Base-by-base conservation (phyloP, 1,140 invertebrate species). In the Galendromus occidentalis region DNA sequence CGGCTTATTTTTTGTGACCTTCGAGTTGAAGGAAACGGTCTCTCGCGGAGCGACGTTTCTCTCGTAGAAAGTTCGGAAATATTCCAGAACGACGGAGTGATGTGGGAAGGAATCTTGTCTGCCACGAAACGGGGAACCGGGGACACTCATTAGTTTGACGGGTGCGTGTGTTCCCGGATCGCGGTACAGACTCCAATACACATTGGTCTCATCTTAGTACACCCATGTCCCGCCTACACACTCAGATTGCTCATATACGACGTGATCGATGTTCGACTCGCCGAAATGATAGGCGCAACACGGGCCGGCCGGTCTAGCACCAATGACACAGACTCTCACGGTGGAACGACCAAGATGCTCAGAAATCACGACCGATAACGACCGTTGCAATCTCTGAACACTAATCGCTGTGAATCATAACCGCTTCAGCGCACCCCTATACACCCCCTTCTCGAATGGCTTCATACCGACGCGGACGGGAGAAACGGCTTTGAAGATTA, bases 81-180 rank as follows among this genome's bases (percentile, higher is more conserved):
- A 59, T 2, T 25, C 51, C 2, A 17, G 14, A 20, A 59, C 22
- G 17, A 59, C 14, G 14, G 25, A 29, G 22, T 17, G 51, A 25
- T 59, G 51, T 1, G 33, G n/a, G 22, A 59, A 59, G 17, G 51
- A 20, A 5, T 47, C 25, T 1, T 70, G 65, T 29, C 71, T 79
- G 42, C 81, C 77, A 1, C 80, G 81, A 67, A 88, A 84, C 1
- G 85, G 83, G 77, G 80, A 83, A 73, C 88, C 87, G 2, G 86
- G 86, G 75, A 85, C 91, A 2, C 84, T 84, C 89, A 93, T 92
- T 4, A 88, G 80, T 77, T 92, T 86, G 73, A 90, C 89, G 1
- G 89, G 89, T 12, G 92, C 75, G 76, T 92, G 92, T 0, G 88
- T 89, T 70, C 88, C 84, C 14, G 91, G 76, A 70, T 83, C 84